phyloP scores from a whole-genome alignment of 2,888 invertebrate species.

The Tolmerus cingulatus region DNA sequence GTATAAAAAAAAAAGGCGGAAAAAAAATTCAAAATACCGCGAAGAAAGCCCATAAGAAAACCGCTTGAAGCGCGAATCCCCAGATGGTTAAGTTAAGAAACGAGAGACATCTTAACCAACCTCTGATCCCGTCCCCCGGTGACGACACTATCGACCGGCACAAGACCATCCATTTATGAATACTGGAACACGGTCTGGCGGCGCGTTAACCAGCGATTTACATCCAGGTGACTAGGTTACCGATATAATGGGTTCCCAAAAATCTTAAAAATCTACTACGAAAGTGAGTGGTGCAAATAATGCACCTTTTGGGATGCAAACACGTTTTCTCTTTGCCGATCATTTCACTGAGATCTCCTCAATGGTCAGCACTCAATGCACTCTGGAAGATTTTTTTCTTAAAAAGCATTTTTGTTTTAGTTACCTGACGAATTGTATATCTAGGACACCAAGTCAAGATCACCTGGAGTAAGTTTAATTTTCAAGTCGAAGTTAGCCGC shows the following conservation, averaged over 20 bases:
- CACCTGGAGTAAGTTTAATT: neutral
- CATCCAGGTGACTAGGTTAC: conserved; percentile 2
- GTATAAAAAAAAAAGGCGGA: neutral
- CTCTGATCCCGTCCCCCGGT: neutral
- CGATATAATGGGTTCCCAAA: neutral
- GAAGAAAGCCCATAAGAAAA: neutral
- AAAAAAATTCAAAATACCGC: neutral
- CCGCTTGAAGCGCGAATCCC: neutral
- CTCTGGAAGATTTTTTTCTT: neutral
- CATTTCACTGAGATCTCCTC: neutral
- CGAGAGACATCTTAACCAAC: neutral
- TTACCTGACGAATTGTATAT: neutral
- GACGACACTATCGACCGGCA: neutral
- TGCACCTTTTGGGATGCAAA: neutral
- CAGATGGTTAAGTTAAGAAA: neutral
- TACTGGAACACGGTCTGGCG: neutral
- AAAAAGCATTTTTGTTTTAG: neutral
- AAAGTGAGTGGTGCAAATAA: neutral
- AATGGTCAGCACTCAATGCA: neutral
- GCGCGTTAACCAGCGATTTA: neutral
- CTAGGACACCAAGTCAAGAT: neutral
- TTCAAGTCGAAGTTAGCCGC: neutral
- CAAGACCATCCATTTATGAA: neutral
- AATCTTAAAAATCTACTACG: neutral
- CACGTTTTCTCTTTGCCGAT: neutral